Base-by-base conservation (phyloP, 2,113 vertebrate species). In the Bombycilla garrulus region DNA sequence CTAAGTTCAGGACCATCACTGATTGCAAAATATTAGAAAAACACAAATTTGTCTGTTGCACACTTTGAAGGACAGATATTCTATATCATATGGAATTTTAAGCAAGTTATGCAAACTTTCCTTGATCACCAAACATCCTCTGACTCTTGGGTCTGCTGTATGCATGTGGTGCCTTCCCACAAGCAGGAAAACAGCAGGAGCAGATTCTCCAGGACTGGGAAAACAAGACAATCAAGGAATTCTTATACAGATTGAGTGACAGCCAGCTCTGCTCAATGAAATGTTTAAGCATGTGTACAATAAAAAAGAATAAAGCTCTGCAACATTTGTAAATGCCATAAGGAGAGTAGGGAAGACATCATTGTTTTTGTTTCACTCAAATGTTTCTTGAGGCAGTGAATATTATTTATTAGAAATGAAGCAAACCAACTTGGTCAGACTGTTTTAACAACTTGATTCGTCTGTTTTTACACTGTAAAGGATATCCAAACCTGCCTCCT, bases 81-180 rank as follows among this genome's bases (percentile, higher is more conserved):
- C 35, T 29, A 4, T 16, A 50, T 29, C 12, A 42, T 12, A 15
- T 22, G 12, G n/a, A 69, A 16, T 81, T 86, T 64, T n/a, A 53
- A 58, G 11, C 18, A 57, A 16, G 7, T 5, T 79, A 50, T 40
- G 3, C 2, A 15, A 13, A 11, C 11, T 73, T 70, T 87, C 6
- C 22, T 33, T 44, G 21, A n/a, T 3, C 3, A 23, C 15, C 4
- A 6, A 84, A 25, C 9, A 4, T 15, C 3, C 8, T 66, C 35
- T 35, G 28, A 31, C 9, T 57, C 33, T 23, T 57, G 13, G 10
- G 15, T n/a, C 22, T 26, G 22, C 15, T 83, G 31, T 28, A n/a
- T 65, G 17, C 19, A 8, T 20, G 7, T 1, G 0, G 19, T 89
- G 7, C 15, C 31, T 67, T 91, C 18, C 19, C 40, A 51, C 0